Evolutionary conservation across 1,140 invertebrate species (phyloP), one percentile per base, ranked within the genome.

Genomic region (Solen grandis): DNA sequence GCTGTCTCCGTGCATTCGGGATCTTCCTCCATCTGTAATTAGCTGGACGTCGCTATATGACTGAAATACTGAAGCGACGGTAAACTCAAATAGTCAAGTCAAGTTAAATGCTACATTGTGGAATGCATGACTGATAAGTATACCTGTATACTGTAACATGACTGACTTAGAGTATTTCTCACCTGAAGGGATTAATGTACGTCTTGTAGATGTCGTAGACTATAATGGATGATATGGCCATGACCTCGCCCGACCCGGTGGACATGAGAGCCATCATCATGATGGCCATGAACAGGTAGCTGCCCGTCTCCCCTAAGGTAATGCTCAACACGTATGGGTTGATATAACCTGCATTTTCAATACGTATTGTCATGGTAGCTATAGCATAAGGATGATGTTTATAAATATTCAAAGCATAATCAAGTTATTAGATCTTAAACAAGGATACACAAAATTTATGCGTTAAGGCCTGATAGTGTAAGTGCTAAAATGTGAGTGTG

Each of bases 181-280:
- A 88, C 87, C 85, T 87, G 80, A 86, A 89, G n/a, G 87, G 87
- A 38, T 84, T 82, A 33, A 88, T 76, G 75, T 88, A 86, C 0
- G 86, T 86, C 60, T 88, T 87, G 46, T 92, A 93, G 25, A 93
- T 90, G 77, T 93, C 92, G 75, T 92, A 92, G 27, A 93, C 87
- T 35, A 92, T 88, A 65, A 93, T 92, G 69, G 91, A 92, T 16
- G 91, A 88, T 3, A 93, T 86, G 13, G 92, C 91, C 84, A 93
- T 90, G 25, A 93, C 89, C 79, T 93, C 91, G 4, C 90, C 89
- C 33, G 90, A n/a, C n/a, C n/a, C n/a, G n/a, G n/a, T n/a, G n/a
- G n/a, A n/a, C n/a, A n/a, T n/a, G n/a, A n/a, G n/a, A 0, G 88
- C 85, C 88, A 90, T 90, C 14, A 84, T 88, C 54, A 90, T 79